Conservation (phyloP, 2,888 invertebrate species). For the Cactoblastis cactorum region DNA sequence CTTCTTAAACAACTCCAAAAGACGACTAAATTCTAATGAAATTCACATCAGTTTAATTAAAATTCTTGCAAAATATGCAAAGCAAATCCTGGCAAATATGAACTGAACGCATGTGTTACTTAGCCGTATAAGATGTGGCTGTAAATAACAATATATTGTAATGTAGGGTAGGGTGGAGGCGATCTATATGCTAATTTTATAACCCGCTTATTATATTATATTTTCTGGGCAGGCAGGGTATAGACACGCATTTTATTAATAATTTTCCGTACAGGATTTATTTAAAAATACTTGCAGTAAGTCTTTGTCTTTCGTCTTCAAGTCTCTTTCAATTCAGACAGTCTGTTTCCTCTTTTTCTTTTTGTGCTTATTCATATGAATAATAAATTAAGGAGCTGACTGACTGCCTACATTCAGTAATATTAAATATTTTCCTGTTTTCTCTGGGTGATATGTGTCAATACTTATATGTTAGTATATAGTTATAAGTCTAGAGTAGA, state of each 20-base stretch:
- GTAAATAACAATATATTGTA: constrained; percentile 54
- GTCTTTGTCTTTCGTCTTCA: too few species aligned
- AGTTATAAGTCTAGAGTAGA: too few species aligned
- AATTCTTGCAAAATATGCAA: constrained; percentile 43
- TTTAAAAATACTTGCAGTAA: too few species aligned
- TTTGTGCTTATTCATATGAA: too few species aligned
- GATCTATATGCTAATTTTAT: constrained; percentile 78
- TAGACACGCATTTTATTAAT: neutral
- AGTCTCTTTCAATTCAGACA: too few species aligned
- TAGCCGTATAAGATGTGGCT: constrained; percentile 56
- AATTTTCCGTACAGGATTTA: neutral
- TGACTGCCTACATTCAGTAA: too few species aligned
- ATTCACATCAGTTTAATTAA: constrained; percentile 38
- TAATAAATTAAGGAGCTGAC: too few species aligned
- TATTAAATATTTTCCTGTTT: too few species aligned
- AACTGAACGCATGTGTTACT: constrained; percentile 50
- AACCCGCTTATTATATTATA: constrained; percentile 72
- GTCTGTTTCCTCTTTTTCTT: too few species aligned
- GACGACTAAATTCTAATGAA: constrained; percentile 14
- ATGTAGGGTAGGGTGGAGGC: constrained; percentile 48
- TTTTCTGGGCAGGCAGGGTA: constrained; percentile 58
- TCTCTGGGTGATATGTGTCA: too few species aligned
- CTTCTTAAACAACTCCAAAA: constrained; percentile 4
- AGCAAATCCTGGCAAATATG: constrained; percentile 40
- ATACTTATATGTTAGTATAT: too few species aligned